These are phyloP conservation scores for Choloepus didactylus DNA, from an alignment of 2,797 vertebrate genomes.

Conservation along the genomic window DNA sequence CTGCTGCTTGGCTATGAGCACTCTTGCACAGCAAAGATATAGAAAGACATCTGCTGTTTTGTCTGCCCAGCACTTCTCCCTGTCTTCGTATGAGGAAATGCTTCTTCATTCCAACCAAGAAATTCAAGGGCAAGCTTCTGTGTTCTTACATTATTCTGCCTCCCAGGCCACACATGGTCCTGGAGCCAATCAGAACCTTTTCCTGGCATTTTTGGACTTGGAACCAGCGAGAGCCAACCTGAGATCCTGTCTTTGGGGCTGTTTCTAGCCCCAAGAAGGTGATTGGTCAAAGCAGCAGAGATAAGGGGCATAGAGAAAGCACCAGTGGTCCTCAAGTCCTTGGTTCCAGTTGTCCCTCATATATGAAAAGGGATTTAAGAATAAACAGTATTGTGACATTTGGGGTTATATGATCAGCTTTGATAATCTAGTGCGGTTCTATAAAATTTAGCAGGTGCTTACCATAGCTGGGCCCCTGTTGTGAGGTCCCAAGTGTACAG, in stretches of 20 bases:
- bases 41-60: background rate
- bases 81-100: background rate
- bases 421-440: background rate
- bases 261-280: background rate
- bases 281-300: background rate
- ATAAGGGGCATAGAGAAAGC: background rate
- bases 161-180: background rate
- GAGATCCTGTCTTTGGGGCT: background rate
- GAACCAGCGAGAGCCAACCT: background rate
- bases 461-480: background rate
- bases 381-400: background rate
- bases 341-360: background rate
- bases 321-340: background rate
- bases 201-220: background rate
- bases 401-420: background rate
- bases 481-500: background rate
- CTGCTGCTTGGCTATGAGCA: background rate
- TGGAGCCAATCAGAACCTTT: background rate
- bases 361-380: background rate
- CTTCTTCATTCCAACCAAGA: background rate
- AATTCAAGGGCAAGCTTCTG: background rate
- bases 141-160: background rate
- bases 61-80: background rate
- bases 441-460: background rate
- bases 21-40: background rate